Percentiles rank a stretch among this genome's conserved stretches.
These are phyloP conservation scores for Pseudolaguvia tuberculata DNA, from an alignment of 2,113 vertebrate species.

Conservation along the genomic window DNA sequence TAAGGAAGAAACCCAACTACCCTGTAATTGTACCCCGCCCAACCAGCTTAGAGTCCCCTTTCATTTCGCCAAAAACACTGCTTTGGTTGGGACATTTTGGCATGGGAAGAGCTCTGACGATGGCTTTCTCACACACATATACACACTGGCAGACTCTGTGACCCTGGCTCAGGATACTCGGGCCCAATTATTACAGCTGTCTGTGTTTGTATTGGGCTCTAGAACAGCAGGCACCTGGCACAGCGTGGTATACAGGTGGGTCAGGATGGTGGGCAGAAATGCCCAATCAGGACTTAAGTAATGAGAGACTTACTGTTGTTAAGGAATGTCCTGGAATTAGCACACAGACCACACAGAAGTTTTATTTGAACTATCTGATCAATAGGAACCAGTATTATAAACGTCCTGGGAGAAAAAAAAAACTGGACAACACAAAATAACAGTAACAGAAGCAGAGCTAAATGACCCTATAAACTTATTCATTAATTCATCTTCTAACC, in stretches of 20 bases:
- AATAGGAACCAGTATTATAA: not conserved
- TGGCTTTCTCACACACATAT: conserved; percentile 24
- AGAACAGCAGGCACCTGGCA: conserved; percentile 31
- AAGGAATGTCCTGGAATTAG: not conserved
- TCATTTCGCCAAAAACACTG: conserved; percentile 46
- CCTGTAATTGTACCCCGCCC: conserved; percentile 45
- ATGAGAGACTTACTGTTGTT: not conserved
- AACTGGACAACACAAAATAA: conserved; percentile 28
- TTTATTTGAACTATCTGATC: not conserved
- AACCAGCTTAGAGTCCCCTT: conserved; percentile 35
- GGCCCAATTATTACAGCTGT: conserved; percentile 43
- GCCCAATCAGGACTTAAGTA: conserved; percentile 15
- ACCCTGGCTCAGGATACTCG: conserved; percentile 28
- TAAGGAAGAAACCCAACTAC: conserved; percentile 25
- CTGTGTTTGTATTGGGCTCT: conserved; percentile 46
- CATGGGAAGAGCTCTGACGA: conserved; percentile 24
- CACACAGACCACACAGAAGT: not conserved
- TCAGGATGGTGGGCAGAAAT: conserved; percentile 13
- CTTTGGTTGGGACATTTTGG: conserved; percentile 39
- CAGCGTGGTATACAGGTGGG: conserved; percentile 32
- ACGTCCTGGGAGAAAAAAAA: not conserved
- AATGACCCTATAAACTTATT: conserved; percentile 30
- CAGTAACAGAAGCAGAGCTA: not conserved
- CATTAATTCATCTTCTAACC: too few relatives aligned
- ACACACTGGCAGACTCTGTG: conserved; percentile 20